Conservation (phyloP, 2,888 invertebrate genomes). For the Trichopoda pennipes region DNA sequence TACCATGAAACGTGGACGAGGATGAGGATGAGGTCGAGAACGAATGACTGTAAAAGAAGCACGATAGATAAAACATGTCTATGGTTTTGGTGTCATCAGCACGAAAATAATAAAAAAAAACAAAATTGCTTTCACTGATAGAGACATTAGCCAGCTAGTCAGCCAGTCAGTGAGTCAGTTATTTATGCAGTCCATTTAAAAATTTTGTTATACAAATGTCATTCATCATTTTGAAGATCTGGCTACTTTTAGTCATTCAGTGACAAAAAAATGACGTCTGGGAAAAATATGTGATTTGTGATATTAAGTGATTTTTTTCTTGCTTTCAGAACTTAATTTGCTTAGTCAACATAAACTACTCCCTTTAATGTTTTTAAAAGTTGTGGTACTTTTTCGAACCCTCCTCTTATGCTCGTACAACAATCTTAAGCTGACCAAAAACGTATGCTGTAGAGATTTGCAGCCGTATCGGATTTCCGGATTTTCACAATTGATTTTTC, state of each 20-base stretch:
- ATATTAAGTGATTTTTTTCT: conserved; percentile 31
- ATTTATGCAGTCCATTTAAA: conserved; percentile 22
- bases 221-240: conserved; percentile 62
- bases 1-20: neutral
- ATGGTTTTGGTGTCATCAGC: conserved; percentile 64
- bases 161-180: conserved; percentile 37
- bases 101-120: conserved; percentile 55
- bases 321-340: conserved; percentile 44
- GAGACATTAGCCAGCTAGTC: conserved; percentile 60
- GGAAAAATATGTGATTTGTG: conserved; percentile 32
- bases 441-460: conserved; percentile 64
- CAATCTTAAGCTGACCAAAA: conserved; percentile 61
- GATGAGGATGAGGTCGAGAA: conserved; percentile 8
- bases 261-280: conserved; percentile 58
- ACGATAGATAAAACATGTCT: conserved; percentile 33
- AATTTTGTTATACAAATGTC: conserved; percentile 39
- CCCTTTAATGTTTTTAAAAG: conserved; percentile 10
- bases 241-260: conserved; percentile 55
- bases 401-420: conserved; percentile 16
- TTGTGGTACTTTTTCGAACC: neutral
- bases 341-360: conserved; percentile 38
- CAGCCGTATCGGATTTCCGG: conserved; percentile 74
- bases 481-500: conserved; percentile 54
- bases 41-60: conserved; percentile 7
- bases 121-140: conserved; percentile 69